Evolutionary conservation across 2,113 vertebrate species (phyloP).

Genomic region (Polypterus senegalus): DNA sequence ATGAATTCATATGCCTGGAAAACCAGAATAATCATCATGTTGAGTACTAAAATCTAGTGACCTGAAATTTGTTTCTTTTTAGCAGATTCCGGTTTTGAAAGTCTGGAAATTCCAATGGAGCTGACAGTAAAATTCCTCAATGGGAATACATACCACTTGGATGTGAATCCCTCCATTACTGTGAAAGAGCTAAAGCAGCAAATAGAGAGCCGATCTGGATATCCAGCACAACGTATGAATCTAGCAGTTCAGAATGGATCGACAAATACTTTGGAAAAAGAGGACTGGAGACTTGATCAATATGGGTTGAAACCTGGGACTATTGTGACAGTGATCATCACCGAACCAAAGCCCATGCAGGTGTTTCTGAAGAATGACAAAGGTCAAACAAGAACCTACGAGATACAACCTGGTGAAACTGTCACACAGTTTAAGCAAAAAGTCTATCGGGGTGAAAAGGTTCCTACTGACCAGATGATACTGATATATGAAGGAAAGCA

Average conservation of each 20-base stretch:
- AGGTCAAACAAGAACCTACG: background rate
- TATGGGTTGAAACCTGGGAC: background rate
- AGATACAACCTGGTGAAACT: background rate
- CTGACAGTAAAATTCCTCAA: constrained; percentile 2
- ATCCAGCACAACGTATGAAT: background rate
- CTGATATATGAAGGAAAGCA: constrained; percentile 1
- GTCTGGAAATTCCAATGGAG: background rate
- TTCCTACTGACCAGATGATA: background rate
- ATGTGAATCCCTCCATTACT: constrained; percentile 3
- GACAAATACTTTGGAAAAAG: background rate
- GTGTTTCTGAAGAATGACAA: constrained; percentile 11
- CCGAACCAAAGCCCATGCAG: constrained; percentile 2
- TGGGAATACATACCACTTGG: background rate
- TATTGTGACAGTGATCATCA: constrained; percentile 4
- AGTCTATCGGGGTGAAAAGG: background rate
- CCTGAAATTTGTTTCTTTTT: too few species aligned
- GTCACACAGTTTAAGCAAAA: constrained; percentile 1
- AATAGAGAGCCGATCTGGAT: background rate
- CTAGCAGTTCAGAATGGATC: constrained; percentile 2
- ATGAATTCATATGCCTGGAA: too few species aligned
- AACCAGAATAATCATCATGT: too few species aligned
- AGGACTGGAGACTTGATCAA: background rate
- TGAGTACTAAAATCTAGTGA: too few species aligned
- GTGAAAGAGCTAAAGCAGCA: constrained; percentile 7
- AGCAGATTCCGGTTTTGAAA: too few species aligned